phyloP scores from a whole-genome alignment of 30 jellyfish, hydroid and myxozoan species.

The Nemopilema nomurai region DNA sequence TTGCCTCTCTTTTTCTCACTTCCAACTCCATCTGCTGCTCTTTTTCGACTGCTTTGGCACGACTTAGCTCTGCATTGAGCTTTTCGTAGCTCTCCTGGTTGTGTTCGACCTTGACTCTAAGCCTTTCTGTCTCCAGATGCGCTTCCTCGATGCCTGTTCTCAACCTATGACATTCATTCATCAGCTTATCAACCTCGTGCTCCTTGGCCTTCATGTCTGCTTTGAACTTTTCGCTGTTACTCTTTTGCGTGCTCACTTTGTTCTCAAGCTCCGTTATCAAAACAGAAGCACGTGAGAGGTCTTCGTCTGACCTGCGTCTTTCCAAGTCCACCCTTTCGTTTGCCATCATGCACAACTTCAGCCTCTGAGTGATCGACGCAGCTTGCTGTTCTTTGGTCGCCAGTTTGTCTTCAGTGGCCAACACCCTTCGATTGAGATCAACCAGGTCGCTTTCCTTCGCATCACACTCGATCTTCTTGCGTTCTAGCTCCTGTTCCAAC shows the following conservation, averaged over 20 bases:
- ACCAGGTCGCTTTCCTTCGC: constrained; percentile 15
- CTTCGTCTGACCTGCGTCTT: constrained; percentile 14
- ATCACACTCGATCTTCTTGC: not conserved
- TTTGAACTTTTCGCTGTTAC: not conserved
- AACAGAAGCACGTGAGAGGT: not conserved
- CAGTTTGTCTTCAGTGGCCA: constrained; percentile 15
- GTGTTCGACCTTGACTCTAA: not conserved
- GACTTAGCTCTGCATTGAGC: not conserved
- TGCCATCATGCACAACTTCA: constrained; percentile 1
- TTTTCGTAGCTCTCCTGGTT: not conserved
- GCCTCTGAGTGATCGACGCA: not conserved
- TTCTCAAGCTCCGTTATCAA: constrained; percentile 21
- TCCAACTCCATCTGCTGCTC: not conserved
- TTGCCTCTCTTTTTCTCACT: not conserved
- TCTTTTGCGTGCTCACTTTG: not conserved
- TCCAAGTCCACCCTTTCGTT: constrained; percentile 14
- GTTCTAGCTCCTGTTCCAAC: constrained; percentile 4
- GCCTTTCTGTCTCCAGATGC: not conserved
- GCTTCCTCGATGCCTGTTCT: not conserved
- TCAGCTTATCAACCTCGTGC: not conserved
- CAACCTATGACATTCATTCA: not conserved
- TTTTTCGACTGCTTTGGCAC: not conserved
- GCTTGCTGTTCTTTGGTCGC: constrained; percentile 6
- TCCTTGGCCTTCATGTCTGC: constrained; percentile 2
- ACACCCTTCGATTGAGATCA: not conserved